Conservation (phyloP, 2,113 vertebrate species). For the Antidorcas marsupialis region DNA sequence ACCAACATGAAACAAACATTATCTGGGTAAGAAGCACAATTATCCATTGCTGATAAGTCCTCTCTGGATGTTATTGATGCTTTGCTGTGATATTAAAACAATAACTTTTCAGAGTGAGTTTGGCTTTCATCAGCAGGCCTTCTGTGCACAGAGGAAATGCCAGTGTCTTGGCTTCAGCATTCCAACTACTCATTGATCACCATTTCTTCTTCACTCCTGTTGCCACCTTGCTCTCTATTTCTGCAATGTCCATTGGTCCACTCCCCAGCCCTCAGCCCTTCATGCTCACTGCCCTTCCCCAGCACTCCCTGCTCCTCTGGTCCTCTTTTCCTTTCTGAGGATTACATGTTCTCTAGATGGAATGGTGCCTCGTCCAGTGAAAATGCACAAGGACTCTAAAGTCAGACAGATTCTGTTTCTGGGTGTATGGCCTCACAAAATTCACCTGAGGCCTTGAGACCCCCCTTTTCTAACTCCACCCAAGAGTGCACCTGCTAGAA, state of each 20-base stretch:
- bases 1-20: neutral
- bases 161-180: neutral
- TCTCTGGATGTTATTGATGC: neutral
- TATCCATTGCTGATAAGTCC: neutral
- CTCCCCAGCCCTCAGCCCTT: neutral
- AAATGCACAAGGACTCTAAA: neutral
- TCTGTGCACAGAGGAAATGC: neutral
- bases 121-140: neutral
- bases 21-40: neutral
- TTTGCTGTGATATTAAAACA: neutral
- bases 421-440: neutral
- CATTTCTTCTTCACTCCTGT: neutral
- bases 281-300: neutral
- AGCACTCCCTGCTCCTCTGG: too few species aligned
- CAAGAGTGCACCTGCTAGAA: neutral
- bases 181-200: fast-evolving
- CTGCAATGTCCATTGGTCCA: neutral
- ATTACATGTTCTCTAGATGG: too few species aligned
- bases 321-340: neutral
- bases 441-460: neutral
- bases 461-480: too few species aligned
- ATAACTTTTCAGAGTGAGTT: neutral
- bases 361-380: fast-evolving
- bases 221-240: neutral
- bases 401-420: neutral